A percentile compares a stretch with the other conserved stretches of the same genome.
phyloP scores from a whole-genome alignment of 1,140 invertebrate species.

The Dryas iulia region DNA sequence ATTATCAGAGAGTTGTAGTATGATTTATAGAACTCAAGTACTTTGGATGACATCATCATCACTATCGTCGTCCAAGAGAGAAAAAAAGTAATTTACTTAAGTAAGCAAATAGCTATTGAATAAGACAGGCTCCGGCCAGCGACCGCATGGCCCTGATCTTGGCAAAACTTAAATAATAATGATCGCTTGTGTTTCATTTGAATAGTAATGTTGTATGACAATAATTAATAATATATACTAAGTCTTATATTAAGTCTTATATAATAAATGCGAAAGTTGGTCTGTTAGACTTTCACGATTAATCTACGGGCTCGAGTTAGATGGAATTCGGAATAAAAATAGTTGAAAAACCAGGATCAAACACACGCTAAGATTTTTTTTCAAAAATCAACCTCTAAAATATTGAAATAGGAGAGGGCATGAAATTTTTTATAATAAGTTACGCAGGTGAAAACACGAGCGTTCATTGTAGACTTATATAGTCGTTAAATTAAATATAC shows the following conservation, averaged over 20 bases:
- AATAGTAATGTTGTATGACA: neutral
- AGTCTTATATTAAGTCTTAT: neutral
- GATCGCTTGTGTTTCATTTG: neutral
- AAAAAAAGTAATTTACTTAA: constrained; percentile 44
- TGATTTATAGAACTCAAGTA: constrained; percentile 25
- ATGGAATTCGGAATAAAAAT: too few relatives aligned
- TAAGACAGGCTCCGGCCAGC: constrained; percentile 47
- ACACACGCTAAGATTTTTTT: too few relatives aligned
- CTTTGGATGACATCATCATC: constrained; percentile 58
- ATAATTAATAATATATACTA: neutral
- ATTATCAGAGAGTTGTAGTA: constrained; percentile 17
- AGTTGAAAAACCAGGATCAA: too few relatives aligned
- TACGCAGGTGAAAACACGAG: too few relatives aligned
- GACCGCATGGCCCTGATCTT: constrained; percentile 72
- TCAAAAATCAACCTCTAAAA: too few relatives aligned
- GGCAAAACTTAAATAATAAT: constrained; percentile 37
- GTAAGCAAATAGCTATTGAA: constrained; percentile 41
- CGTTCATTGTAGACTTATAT: too few relatives aligned
- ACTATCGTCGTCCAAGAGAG: constrained; percentile 36
- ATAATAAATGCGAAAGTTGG: too few relatives aligned
- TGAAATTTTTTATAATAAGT: too few relatives aligned
- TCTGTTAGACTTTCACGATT: too few relatives aligned
- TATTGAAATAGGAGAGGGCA: too few relatives aligned
- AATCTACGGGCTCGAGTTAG: too few relatives aligned
- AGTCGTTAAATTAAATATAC: too few relatives aligned